A percentile compares a stretch with the other conserved stretches of the same genome.
Evolutionary conservation across 2,888 invertebrate genomes (phyloP).

Genomic region (Ornithoptera alexandrae): DNA sequence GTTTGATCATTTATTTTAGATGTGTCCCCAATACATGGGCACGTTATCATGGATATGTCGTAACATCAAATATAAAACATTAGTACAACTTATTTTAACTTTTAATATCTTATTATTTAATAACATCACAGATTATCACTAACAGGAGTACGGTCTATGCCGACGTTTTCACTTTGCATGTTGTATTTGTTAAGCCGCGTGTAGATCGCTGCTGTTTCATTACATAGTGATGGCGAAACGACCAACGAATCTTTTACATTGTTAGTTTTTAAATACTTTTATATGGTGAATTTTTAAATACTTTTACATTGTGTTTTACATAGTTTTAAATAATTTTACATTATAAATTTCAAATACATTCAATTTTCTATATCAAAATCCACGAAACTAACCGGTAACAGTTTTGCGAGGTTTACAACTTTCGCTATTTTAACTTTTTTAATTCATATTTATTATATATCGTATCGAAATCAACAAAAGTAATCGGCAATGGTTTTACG

Average conservation of each 20-base stretch:
- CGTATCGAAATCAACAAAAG: too few relatives aligned
- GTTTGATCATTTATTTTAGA: conserved; percentile 46
- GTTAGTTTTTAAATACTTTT: neutral
- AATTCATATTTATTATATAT: too few relatives aligned
- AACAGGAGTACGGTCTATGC: conserved; percentile 34
- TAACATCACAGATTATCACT: conserved; percentile 67
- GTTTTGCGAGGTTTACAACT: too few relatives aligned
- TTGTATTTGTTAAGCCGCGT: neutral
- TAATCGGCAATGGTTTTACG: too few relatives aligned
- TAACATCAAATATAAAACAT: conserved; percentile 51
- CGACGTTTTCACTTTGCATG: neutral
- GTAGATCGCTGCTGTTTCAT: neutral
- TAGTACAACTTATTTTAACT: conserved; percentile 43
- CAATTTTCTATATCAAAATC: too few relatives aligned
- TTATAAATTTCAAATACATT: too few relatives aligned
- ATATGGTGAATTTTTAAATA: too few relatives aligned
- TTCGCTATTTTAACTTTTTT: too few relatives aligned
- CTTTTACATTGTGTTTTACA: too few relatives aligned
- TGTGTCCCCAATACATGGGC: conserved; percentile 60
- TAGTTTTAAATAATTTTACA: too few relatives aligned
- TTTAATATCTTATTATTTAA: conserved; percentile 34
- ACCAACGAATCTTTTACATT: neutral
- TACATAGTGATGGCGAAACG: neutral
- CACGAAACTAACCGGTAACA: too few relatives aligned
- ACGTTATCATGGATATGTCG: conserved; percentile 65